Evolutionary conservation across 2,888 invertebrate genomes (phyloP).

Genomic region (Microchrysa polita): DNA sequence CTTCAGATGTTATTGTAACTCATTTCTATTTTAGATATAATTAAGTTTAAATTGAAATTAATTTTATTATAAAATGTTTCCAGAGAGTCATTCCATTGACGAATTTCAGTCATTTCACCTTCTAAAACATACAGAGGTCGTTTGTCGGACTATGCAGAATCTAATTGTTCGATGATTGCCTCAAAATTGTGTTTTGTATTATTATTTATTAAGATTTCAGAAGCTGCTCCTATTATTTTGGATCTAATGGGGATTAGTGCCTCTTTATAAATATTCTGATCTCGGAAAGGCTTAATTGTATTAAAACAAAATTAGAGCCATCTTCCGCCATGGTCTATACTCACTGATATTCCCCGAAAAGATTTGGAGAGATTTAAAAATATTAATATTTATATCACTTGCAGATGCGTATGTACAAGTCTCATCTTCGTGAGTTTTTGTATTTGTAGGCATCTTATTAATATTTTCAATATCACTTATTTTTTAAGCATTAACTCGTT

Average conservation of each 20-base stretch:
- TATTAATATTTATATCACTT: background rate
- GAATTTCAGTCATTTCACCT: background rate
- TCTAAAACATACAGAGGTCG: background rate
- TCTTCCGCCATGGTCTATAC: background rate
- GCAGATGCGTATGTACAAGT: too few relatives aligned
- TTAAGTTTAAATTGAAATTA: background rate
- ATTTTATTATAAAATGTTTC: background rate
- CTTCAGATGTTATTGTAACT: background rate
- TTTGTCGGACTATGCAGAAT: background rate
- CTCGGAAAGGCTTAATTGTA: background rate
- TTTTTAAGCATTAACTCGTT: too few relatives aligned
- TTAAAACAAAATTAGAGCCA: background rate
- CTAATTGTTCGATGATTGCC: background rate
- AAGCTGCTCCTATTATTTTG: background rate
- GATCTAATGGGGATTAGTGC: background rate
- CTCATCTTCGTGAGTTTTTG: too few relatives aligned
- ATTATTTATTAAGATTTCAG: background rate
- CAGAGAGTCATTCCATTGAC: background rate
- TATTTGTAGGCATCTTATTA: too few relatives aligned
- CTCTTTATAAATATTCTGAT: background rate
- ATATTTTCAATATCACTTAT: too few relatives aligned
- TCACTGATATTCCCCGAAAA: background rate
- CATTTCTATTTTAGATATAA: slow-evolving; percentile 7
- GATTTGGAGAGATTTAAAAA: background rate
- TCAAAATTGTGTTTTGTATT: slow-evolving; percentile 9